Base-by-base conservation (phyloP, 2,888 invertebrate species). In the Anorthoa munda region DNA sequence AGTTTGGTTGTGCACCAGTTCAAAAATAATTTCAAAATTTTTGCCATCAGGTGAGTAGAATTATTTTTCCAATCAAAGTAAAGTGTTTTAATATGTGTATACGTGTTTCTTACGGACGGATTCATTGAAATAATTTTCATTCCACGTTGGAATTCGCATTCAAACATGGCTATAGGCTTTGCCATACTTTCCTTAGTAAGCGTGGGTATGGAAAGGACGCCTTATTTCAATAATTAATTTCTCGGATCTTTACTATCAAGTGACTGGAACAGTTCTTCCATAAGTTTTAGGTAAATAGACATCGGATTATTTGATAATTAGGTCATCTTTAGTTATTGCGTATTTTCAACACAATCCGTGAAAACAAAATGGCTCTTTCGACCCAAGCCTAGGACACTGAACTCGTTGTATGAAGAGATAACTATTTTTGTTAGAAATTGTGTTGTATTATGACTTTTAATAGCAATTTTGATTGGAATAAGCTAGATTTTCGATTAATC, bases 311-410 rank as follows among this genome's bases (percentile, higher is more conserved):
- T 93, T 94, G 87, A 94, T 93, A 94, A 94, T 94, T 89, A 90
- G 91, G 96, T 93, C 94, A 93, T 92, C 90, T 92, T 88, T 87
- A 92, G 93, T 92, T 94, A 96, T 91, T 96, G 96, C 96, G 95
- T 96, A 96, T 95, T 96, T 95, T 96, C 94, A 90, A 93, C 95
- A 93, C 93, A 95, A 95, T 93, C 92, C 91, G 95, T 94, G 94
- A 96, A 96, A 96, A 96, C 96, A 96, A 96, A 96, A 96, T 96
- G 96, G 96, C 96, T 96, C 96, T 92, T 95, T 91, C 94, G 92
- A 95, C 94, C 94, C 94, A 95, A 94, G 95, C 95, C 90, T 95
- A 93, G 95, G 94, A 94, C 96, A 95, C 93, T 95, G 96, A 95
- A 95, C 96, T 95, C 95, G 93, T 91, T 95, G 89, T 93, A 96